Evolutionary conservation across 2,888 invertebrate genomes (phyloP), one percentile per base, ranked within the genome.

Genomic region (Phortica magna): DNA sequence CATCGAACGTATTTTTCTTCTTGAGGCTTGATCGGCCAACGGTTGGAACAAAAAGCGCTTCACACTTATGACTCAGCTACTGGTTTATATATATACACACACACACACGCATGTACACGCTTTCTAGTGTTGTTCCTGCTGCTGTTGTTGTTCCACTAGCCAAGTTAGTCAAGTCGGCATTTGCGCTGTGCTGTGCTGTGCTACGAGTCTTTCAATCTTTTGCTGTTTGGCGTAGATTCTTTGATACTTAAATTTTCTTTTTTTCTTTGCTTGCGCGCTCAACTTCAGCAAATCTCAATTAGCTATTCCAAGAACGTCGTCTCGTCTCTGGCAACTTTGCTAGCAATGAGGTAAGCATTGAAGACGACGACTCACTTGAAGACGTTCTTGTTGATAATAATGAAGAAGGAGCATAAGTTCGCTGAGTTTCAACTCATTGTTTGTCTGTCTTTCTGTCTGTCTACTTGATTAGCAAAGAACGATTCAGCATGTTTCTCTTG

Each of bases 221-320:
- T 17, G 65, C 41, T 12, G 39, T 65, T 65, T 65, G 65, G 41
- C 65, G 41, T 65, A 41, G 61, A 61, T 22, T 19, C 10, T 61
- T 22, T 61, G n/a, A 22, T 17, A 9, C 10, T 59, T 19, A 17
- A 7, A 17, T 19, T 12, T 3, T 59, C 17, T 59, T 7, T 59
- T 59, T 6, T 59, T 17, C 19, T 39, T 64, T 70, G 19, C 7
- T 53, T 41, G n/a, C 22, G 43, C 70, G 53, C 70, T 71, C 48
- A 22, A 71, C 70, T 53, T 55, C 22, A 31, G 55, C 53, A 48
- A 71, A 71, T 83, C 84, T 87, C 86, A 85, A 85, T 88, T 86
- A 85, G 85, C 82, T 86, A 88, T 86, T 86, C 86, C 83, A 78
- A 84, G 82, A 85, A 88, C 85, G 82, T 83, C 70, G 53, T 68